phyloP scores from a whole-genome alignment of 1,140 invertebrate species.

The Streblospio benedicti region DNA sequence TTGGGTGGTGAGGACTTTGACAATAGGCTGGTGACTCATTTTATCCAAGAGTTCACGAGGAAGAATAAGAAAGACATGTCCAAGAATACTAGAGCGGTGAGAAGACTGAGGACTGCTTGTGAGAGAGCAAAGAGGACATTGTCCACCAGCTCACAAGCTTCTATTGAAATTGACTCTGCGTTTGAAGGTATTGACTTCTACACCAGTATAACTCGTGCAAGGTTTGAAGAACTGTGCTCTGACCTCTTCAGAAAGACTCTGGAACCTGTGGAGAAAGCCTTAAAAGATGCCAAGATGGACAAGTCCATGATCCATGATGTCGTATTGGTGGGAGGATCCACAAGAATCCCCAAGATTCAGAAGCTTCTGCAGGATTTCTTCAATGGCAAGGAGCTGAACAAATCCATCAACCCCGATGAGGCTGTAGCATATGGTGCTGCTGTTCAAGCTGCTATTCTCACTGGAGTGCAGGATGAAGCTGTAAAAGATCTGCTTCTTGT shows the following conservation, averaged over 20 bases:
- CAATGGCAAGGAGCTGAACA: conserved; percentile 44
- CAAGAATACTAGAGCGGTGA: conserved; percentile 78
- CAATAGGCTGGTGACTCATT: conserved; percentile 91
- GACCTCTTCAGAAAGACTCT: conserved; percentile 81
- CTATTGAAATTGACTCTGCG: conserved; percentile 68
- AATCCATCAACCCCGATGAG: conserved; percentile 44
- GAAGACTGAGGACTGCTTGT: conserved; percentile 84
- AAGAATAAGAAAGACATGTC: conserved; percentile 93
- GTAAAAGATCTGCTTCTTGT: conserved; percentile 42
- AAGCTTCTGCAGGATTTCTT: conserved; percentile 52
- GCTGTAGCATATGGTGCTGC: conserved; percentile 55
- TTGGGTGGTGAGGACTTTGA: conserved; percentile 99
- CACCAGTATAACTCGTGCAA: conserved; percentile 82
- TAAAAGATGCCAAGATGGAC: conserved; percentile 88
- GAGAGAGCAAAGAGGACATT: conserved; percentile 91
- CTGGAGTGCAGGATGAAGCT: conserved; percentile 32
- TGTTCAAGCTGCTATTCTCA: conserved; percentile 50
- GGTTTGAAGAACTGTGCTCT: conserved; percentile 61
- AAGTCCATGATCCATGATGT: conserved; percentile 88
- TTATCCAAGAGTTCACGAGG: conserved; percentile 91
- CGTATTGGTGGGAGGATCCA: conserved; percentile 93
- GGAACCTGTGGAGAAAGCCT: conserved; percentile 88
- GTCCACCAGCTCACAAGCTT: conserved; percentile 84
- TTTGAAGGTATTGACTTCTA: conserved; percentile 95
- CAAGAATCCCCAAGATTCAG: conserved; percentile 95